Evolutionary conservation across 2,113 vertebrate species (phyloP).

Genomic region (Hippocampus mohnikei): DNA sequence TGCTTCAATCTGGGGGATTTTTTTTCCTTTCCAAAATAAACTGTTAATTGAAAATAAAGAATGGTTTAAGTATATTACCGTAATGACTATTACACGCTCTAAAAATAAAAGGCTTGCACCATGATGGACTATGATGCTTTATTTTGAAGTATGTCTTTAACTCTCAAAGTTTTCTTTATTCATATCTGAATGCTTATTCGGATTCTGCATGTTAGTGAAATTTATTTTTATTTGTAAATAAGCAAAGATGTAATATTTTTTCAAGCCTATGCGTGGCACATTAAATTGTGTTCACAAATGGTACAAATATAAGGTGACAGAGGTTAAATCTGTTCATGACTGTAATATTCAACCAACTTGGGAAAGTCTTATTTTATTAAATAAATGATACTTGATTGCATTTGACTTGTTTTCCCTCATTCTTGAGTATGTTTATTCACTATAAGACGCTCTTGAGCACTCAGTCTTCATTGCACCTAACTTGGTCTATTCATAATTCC

Average conservation of each 20-base stretch:
- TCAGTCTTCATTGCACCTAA: conserved; percentile 47
- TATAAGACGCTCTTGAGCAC: conserved; percentile 25
- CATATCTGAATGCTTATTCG: conserved; percentile 37
- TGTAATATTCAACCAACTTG: conserved; percentile 68
- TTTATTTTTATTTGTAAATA: conserved; percentile 83
- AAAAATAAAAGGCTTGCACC: conserved; percentile 68
- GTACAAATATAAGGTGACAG: conserved; percentile 45
- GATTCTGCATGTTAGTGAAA: conserved; percentile 73
- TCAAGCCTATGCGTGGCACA: conserved; percentile 66
- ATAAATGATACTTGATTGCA: conserved; percentile 96
- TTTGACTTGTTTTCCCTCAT: conserved; percentile 64
- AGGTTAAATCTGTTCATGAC: conserved; percentile 63
- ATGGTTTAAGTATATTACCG: conserved; percentile 41
- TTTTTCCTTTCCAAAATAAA: not conserved
- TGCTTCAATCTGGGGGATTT: conserved; percentile 76
- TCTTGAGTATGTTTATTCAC: conserved; percentile 21
- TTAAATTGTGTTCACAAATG: conserved; percentile 48
- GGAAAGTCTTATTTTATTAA: conserved; percentile 97
- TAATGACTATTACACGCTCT: conserved; percentile 65
- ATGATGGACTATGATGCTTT: conserved; percentile 59
- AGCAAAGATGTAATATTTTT: conserved; percentile 81
- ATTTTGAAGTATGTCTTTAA: conserved; percentile 45
- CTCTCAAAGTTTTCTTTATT: conserved; percentile 45
- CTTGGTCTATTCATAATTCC: conserved; percentile 45
- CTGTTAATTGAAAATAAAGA: not conserved